Conservation (phyloP, 2,113 vertebrate species). For the Rhabdornis inornatus region DNA sequence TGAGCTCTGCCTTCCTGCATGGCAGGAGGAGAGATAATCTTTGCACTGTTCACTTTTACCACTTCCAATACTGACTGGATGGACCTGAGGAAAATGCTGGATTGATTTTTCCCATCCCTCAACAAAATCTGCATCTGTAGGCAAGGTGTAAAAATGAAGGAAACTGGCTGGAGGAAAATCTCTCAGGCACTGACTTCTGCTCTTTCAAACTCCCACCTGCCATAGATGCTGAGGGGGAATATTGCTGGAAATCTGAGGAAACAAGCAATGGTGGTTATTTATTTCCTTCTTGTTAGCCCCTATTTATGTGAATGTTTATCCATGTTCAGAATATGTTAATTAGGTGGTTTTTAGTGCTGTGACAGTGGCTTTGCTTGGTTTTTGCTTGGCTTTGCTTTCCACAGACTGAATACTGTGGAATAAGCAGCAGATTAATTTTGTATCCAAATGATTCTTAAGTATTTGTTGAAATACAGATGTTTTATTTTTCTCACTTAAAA, state of each 20-base stretch:
- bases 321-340: not conserved
- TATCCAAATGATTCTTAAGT: constrained; percentile 40
- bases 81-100: not conserved
- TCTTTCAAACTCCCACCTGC: not conserved
- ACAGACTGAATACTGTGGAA: not conserved
- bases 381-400: no score
- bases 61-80: not conserved
- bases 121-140: not conserved
- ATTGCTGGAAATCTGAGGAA: not conserved
- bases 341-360: not conserved
- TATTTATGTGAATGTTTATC: constrained; percentile 37
- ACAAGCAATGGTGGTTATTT: not conserved
- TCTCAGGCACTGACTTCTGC: not conserved
- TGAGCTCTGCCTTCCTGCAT: not conserved
- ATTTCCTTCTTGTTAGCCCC: not conserved
- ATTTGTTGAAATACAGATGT: constrained; percentile 61
- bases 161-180: not conserved
- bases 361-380: not conserved
- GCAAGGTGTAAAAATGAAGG: not conserved
- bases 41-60: constrained; percentile 50
- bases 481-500: constrained; percentile 64
- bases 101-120: not conserved
- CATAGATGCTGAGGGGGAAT: not conserved
- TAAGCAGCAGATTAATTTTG: constrained; percentile 35
- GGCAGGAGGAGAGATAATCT: not conserved